Percentiles rank a stretch among this genome's conserved stretches.
These are phyloP conservation scores for Chymomyza costata DNA, from an alignment of 1,140 invertebrate genomes.

Conservation along the genomic window DNA sequence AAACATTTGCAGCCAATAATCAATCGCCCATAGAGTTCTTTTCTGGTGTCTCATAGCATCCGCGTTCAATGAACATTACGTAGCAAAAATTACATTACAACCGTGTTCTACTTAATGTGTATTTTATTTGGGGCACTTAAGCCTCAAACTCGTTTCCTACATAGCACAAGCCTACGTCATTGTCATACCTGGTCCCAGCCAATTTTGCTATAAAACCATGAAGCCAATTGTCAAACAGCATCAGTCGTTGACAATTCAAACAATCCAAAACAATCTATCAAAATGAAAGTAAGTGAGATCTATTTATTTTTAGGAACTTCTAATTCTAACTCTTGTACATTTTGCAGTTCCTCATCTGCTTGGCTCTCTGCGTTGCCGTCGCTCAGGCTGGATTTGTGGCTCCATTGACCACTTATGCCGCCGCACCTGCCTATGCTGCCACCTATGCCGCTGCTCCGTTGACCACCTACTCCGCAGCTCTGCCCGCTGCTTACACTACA, in stretches of 20 bases:
- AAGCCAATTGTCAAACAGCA: constrained; percentile 18
- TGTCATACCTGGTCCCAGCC: too few relatives aligned
- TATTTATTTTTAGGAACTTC: background rate
- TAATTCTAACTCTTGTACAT: background rate
- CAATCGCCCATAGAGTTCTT: background rate
- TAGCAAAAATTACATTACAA: constrained; percentile 30
- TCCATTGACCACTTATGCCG: constrained; percentile 27
- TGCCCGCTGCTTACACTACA: constrained; percentile 3
- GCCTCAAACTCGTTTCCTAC: constrained; percentile 30
- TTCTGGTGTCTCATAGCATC: constrained; percentile 30
- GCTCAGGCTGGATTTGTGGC: constrained; percentile 40
- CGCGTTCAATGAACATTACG: constrained; percentile 66
- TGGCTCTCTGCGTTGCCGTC: constrained; percentile 40
- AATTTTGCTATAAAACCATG: constrained; percentile 29
- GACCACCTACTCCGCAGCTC: constrained; percentile 23
- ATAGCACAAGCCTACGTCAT: constrained; percentile 15
- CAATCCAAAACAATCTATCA: constrained; percentile 23
- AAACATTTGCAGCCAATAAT: too few relatives aligned
- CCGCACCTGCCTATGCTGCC: constrained; percentile 3
- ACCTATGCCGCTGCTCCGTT: constrained; percentile 12
- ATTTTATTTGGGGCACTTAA: constrained; percentile 31
- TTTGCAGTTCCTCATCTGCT: constrained; percentile 38
- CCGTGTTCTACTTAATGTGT: constrained; percentile 55
- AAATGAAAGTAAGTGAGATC: constrained; percentile 34
- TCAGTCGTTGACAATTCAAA: constrained; percentile 29